phyloP scores from a whole-genome alignment of 2,797 vertebrate genomes.

The Poecilia picta region DNA sequence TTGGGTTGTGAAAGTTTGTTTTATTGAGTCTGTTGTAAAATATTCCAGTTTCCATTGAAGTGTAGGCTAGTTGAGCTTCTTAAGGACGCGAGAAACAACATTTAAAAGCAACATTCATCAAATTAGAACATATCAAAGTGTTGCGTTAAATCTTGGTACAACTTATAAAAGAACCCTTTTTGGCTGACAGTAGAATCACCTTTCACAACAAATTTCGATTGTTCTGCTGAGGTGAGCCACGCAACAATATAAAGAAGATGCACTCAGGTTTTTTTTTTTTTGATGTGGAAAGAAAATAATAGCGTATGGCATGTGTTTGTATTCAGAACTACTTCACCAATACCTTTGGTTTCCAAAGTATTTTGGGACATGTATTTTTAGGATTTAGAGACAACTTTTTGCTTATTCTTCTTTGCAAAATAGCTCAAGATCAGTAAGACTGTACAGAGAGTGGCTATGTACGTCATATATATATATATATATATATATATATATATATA shows the following conservation, averaged over 20 bases:
- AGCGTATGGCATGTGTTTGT: neutral
- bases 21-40: conserved; percentile 71
- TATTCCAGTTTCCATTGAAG: conserved; percentile 57
- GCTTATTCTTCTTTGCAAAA: too few species aligned
- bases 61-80: conserved; percentile 36
- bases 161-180: conserved; percentile 5
- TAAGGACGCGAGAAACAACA: conserved; percentile 39
- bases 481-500: too few species aligned
- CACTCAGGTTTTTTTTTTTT: neutral
- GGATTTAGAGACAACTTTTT: neutral
- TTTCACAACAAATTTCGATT: conserved; percentile 4
- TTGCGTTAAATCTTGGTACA: conserved; percentile 8
- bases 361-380: neutral
- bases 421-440: too few species aligned
- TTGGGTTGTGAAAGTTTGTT: conserved; percentile 68
- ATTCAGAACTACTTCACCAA: neutral
- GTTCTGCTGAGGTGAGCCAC: neutral
- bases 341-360: neutral
- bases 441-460: too few species aligned
- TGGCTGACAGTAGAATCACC: conserved; percentile 10
- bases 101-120: conserved; percentile 35
- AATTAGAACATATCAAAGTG: conserved; percentile 5
- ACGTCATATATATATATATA: too few species aligned
- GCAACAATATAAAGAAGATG: neutral
- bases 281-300: neutral